Percentiles rank a stretch among this genome's conserved stretches.
These are phyloP conservation scores for Phacellophora camtschatica DNA, from an alignment of 30 jellyfish, hydroid and myxozoan species.

Conservation along the genomic window DNA sequence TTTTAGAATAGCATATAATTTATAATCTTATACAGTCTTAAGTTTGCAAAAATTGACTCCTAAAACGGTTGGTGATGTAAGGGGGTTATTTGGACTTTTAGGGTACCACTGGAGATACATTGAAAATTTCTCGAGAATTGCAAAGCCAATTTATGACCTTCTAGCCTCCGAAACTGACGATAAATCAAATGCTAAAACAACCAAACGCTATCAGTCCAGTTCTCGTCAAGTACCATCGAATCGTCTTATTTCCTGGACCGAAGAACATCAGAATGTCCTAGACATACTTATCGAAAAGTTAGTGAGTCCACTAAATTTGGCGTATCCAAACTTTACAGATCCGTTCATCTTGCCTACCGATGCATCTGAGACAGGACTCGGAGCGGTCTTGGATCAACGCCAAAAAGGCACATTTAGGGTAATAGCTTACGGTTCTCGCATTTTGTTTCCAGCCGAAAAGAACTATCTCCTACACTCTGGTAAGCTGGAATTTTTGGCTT, in stretches of 20 bases:
- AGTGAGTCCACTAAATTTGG: constrained; percentile 15
- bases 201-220: background rate
- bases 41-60: constrained; percentile 7
- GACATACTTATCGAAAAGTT: background rate
- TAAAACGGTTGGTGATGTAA: constrained; percentile 24
- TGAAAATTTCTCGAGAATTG: constrained; percentile 19
- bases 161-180: background rate
- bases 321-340: constrained; percentile 20
- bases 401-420: constrained; percentile 20
- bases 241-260: constrained; percentile 2
- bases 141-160: constrained; percentile 24
- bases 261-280: background rate
- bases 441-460: constrained; percentile 40
- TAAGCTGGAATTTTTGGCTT: constrained; percentile 49
- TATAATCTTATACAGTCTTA: background rate
- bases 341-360: constrained; percentile 44
- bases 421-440: constrained; percentile 38
- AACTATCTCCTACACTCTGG: constrained; percentile 42
- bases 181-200: background rate
- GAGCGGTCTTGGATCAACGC: constrained; percentile 36
- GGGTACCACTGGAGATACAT: constrained; percentile 24
- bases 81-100: constrained; percentile 3
- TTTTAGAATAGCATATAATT: too few species aligned
- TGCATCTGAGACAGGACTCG: constrained; percentile 40
- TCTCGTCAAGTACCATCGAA: constrained; percentile 3